Evolutionary conservation across 2,888 invertebrate genomes (phyloP).

Genomic region (Periphyllus acericola): DNA sequence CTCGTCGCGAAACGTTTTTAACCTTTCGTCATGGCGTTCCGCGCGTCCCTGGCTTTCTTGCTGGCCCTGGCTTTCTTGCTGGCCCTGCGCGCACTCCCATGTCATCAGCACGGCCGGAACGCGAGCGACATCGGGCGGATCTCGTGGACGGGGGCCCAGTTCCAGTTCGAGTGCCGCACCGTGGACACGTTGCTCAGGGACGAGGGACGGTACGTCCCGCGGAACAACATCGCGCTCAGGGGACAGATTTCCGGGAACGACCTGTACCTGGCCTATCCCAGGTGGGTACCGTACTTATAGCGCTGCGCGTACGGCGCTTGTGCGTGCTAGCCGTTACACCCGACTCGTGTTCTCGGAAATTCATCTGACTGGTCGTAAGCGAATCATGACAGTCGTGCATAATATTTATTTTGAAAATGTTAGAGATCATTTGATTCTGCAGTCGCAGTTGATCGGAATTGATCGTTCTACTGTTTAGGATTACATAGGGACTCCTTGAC

Average conservation of each 20-base stretch:
- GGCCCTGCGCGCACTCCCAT: background rate
- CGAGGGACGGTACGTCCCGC: constrained; percentile 64
- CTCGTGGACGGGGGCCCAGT: constrained; percentile 63
- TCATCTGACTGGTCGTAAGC: too few species aligned
- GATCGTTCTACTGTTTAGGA: too few species aligned
- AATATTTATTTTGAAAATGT: too few species aligned
- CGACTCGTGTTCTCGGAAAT: too few species aligned
- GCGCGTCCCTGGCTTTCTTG: background rate
- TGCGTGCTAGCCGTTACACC: too few species aligned
- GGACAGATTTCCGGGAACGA: constrained; percentile 72
- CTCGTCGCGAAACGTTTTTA: background rate
- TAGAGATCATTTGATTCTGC: too few species aligned
- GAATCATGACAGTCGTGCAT: too few species aligned
- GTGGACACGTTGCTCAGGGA: constrained; percentile 59
- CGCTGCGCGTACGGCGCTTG: too few species aligned
- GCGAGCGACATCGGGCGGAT: background rate
- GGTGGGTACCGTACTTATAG: constrained; percentile 65
- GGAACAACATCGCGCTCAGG: constrained; percentile 73
- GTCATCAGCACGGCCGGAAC: background rate
- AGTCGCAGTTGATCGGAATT: too few species aligned
- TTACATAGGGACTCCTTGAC: too few species aligned
- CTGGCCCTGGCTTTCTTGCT: background rate
- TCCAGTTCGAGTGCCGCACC: constrained; percentile 47
- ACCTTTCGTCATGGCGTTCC: background rate
- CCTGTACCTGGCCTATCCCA: constrained; percentile 72